A percentile compares a stretch with the other conserved stretches of the same genome.
These are phyloP conservation scores for Thereva unica DNA, from an alignment of 2,888 invertebrate genomes.

Conservation along the genomic window DNA sequence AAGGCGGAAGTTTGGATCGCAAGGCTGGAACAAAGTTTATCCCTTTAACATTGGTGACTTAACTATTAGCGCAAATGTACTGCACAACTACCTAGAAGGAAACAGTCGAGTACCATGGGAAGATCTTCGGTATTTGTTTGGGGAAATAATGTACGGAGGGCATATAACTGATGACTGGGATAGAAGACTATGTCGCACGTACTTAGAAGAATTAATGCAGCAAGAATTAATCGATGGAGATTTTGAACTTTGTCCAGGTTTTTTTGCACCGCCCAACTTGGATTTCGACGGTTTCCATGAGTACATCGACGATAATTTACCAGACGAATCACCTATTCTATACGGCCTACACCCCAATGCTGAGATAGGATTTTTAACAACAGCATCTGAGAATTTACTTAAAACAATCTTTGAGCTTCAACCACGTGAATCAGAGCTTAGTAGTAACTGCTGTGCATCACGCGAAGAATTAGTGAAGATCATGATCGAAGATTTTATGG, in stretches of 20 bases:
- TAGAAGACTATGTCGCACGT: constrained; percentile 81
- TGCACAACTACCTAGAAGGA: constrained; percentile 90
- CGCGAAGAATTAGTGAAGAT: constrained; percentile 77
- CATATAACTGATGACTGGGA: constrained; percentile 98
- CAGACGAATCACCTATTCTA: constrained; percentile 85
- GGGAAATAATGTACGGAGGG: constrained; percentile 98
- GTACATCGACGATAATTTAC: constrained; percentile 85
- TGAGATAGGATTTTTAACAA: constrained; percentile 90
- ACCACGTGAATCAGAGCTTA: constrained; percentile 71
- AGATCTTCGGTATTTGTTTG: constrained; percentile 90
- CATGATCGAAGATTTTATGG: constrained; percentile 83
- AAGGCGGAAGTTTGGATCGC: constrained; percentile 90
- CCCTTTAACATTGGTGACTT: constrained; percentile 86
- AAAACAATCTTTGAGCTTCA: constrained; percentile 88
- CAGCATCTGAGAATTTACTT: constrained; percentile 82
- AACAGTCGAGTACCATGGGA: constrained; percentile 92
- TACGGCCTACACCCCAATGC: constrained; percentile 95
- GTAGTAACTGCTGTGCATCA: constrained; percentile 65
- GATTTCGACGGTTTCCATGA: constrained; percentile 86
- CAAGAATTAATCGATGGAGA: constrained; percentile 88
- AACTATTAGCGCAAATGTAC: constrained; percentile 87
- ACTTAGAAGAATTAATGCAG: constrained; percentile 84
- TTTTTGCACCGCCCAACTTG: constrained; percentile 84
- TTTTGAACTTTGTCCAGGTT: constrained; percentile 78
- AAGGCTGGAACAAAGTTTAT: constrained; percentile 86